phyloP scores from a whole-genome alignment of 2,888 invertebrate species.

The Amitus sp. region DNA sequence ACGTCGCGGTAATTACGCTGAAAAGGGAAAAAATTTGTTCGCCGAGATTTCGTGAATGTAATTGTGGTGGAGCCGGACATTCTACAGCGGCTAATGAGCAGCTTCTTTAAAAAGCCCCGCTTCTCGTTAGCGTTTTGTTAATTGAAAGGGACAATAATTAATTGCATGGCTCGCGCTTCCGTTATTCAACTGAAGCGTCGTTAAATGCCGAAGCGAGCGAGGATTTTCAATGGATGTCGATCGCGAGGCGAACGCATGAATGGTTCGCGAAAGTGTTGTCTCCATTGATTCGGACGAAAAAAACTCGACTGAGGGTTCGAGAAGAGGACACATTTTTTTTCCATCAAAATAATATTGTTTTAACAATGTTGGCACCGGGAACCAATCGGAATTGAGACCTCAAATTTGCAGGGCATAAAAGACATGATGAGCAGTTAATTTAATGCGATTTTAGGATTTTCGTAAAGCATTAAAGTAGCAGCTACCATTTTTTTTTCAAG shows the following conservation, averaged over 20 bases:
- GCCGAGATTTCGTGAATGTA: conserved; percentile 1
- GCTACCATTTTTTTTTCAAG: no score
- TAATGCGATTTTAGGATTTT: no score
- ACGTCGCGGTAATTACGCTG: conserved; percentile 4
- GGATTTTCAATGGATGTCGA: conserved; percentile 4
- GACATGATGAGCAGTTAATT: no score
- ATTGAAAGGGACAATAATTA: conserved; percentile 7
- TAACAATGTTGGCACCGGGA: no score
- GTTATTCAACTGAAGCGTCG: neutral
- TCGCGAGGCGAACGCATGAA: neutral
- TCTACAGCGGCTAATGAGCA: conserved; percentile 8
- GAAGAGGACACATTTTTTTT: no score
- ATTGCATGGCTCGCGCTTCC: neutral
- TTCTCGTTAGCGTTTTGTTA: conserved; percentile 5
- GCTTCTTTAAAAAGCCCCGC: conserved; percentile 9
- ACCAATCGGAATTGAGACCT: no score
- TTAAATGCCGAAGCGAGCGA: neutral
- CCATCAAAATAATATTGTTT: no score
- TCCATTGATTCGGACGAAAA: conserved; percentile 1
- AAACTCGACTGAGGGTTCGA: conserved; percentile 21
- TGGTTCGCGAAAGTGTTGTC: neutral
- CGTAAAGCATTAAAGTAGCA: no score
- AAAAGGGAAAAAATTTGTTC: conserved; percentile 1
- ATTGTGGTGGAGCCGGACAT: neutral
- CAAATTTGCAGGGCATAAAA: no score